Evolutionary conservation across 2,888 invertebrate genomes (phyloP).

Genomic region (Drosophila yooni): DNA sequence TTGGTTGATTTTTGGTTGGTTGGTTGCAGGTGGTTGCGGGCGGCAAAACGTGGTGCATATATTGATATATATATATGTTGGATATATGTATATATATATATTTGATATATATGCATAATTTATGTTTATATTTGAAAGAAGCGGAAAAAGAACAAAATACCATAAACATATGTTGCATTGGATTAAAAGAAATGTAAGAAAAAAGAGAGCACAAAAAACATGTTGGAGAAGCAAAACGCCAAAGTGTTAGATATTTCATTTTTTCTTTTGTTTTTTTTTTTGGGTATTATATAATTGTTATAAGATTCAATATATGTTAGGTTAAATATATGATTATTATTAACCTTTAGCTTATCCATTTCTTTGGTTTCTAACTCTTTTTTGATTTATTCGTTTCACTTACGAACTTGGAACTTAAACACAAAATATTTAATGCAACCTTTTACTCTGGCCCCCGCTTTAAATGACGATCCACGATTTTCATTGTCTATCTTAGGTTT

Average conservation of each 20-base stretch:
- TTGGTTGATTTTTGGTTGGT: constrained; percentile 49
- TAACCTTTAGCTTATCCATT: neutral
- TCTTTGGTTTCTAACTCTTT: neutral
- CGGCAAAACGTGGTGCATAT: constrained; percentile 74
- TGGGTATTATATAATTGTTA: constrained; percentile 24
- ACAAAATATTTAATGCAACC: neutral
- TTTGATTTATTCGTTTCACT: neutral
- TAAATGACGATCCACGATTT: neutral
- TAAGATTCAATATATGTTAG: constrained; percentile 32
- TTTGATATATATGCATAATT: constrained; percentile 36
- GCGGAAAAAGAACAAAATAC: constrained; percentile 54
- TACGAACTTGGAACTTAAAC: neutral
- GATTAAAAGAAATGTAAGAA: constrained; percentile 50
- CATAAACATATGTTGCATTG: constrained; percentile 61
- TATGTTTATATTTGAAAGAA: constrained; percentile 51
- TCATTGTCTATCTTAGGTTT: neutral
- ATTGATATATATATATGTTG: constrained; percentile 50
- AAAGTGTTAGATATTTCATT: constrained; percentile 55
- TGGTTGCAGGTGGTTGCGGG: constrained; percentile 70
- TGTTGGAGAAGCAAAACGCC: constrained; percentile 61
- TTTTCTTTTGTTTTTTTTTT: neutral
- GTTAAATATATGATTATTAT: constrained; percentile 2
- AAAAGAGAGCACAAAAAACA: constrained; percentile 63
- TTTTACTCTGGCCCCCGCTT: neutral
- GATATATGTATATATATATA: constrained; percentile 37